Base-by-base conservation (phyloP, 2,113 vertebrate genomes). In the Bungarus multicinctus region DNA sequence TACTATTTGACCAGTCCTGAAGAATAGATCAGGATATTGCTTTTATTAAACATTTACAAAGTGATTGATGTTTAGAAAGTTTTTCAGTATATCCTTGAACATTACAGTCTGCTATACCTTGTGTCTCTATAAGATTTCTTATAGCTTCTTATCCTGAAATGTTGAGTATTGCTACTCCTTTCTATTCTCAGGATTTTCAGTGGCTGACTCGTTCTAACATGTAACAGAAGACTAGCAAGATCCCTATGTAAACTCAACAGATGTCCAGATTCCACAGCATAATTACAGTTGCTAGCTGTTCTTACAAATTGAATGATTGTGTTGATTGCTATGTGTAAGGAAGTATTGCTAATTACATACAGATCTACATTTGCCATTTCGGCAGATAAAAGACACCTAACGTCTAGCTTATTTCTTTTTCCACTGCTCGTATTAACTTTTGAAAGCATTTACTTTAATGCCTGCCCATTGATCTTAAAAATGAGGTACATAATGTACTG, bases 131-230 rank as follows among this genome's bases (percentile, higher is more conserved):
- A 39, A 43, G 18, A 81, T 81, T 81, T 81, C 34, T 81, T 81
- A 18, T 81, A 9, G 34, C 20, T 81, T 81, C 18, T 39, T 81
- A 22, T 69, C 3, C 74, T 81, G 74, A 74, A 74, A 39, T 16
- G 20, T 55, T 86, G 27, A 85, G 3, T 64, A 20, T 60, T 27
- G 53, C 16, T 88, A 22, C 20, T 57, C 34, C 90, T 95, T 93
- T 95, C 96, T 94, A 0, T 95, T 97, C 96, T 94, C 94, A 99
- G 99, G 99, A 99, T 54, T 99, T 99, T 96, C 98, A 98, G 11
- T 99, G 99, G 99, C 98, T 99, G 95, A 99, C 99, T 8, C 98
- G 97, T 92, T 99, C 99, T 91, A 99, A 98, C 94, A 96, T 99
- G 90, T 99, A 98, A 96, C 39, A 94, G 93, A 96, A 95, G 55